Conservation (phyloP, 2,113 vertebrate species). For the Asarcornis scutulata region DNA sequence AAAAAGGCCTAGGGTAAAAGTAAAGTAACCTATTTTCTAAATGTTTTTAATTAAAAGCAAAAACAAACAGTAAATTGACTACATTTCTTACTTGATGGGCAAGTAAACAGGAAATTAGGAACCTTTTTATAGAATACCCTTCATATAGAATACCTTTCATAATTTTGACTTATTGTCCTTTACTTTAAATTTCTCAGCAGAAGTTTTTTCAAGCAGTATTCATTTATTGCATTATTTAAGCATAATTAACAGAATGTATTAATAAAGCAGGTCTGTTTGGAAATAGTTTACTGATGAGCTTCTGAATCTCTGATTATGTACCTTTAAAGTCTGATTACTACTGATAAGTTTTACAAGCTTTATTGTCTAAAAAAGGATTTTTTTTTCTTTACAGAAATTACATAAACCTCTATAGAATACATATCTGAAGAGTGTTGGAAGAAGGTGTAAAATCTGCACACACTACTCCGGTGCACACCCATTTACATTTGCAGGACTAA, state of each 20-base stretch:
- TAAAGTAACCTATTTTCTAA: neutral
- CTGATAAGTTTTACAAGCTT: neutral
- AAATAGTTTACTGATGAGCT: neutral
- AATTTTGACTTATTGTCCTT: neutral
- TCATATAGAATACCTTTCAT: too few species aligned
- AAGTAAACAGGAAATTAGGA: neutral
- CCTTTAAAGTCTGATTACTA: slow-evolving; percentile 20
- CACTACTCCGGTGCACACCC: neutral
- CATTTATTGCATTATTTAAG: neutral
- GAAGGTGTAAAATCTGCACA: neutral
- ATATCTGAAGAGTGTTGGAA: neutral
- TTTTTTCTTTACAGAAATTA: neutral
- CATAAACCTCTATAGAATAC: neutral
- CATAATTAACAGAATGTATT: slow-evolving; percentile 6
- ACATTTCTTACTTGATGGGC: neutral
- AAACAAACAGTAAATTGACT: neutral
- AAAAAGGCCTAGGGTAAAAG: neutral
- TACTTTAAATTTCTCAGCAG: neutral
- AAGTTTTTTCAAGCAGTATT: neutral
- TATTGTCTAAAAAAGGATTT: neutral
- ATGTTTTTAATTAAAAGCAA: neutral
- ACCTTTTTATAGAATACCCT: neutral
- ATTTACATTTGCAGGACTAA: neutral
- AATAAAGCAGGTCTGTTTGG: neutral
- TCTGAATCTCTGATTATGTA: slow-evolving; percentile 27